These are phyloP conservation scores for Drosophila lacteicornis DNA, from an alignment of 1,140 invertebrate species.

Conservation along the genomic window DNA sequence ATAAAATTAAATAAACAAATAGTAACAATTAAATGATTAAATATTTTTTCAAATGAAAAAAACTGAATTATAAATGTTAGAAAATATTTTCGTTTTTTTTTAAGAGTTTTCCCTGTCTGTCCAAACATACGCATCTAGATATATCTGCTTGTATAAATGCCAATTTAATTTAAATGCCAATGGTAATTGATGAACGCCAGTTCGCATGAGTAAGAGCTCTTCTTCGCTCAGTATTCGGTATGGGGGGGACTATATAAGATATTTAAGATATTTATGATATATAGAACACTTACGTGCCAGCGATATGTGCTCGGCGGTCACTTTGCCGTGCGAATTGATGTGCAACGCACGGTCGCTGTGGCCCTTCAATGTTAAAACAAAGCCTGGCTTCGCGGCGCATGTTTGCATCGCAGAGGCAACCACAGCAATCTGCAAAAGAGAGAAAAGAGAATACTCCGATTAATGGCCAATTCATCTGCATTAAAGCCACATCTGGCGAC, in stretches of 20 bases:
- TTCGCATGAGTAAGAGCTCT: conserved; percentile 34
- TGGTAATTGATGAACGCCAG: conserved; percentile 60
- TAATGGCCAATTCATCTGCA: conserved; percentile 53
- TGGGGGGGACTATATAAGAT: neutral
- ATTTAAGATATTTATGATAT: conserved; percentile 3
- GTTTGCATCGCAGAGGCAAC: conserved; percentile 75
- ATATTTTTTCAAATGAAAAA: no score
- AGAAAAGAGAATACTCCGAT: conserved; percentile 22
- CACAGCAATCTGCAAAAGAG: conserved; percentile 61
- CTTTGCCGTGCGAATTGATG: conserved; percentile 76
- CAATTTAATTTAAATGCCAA: conserved; percentile 80
- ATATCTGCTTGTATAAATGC: conserved; percentile 56
- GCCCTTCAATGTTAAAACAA: conserved; percentile 70
- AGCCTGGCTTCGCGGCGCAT: conserved; percentile 77
- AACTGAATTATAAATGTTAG: no score
- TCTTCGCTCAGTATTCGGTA: neutral
- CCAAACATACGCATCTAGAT: conserved; percentile 7
- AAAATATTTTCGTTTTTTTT: neutral
- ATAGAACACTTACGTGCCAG: conserved; percentile 78
- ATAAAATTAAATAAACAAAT: no score
- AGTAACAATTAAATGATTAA: no score
- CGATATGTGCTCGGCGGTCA: conserved; percentile 74
- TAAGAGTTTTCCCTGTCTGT: neutral
- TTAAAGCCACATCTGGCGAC: conserved; percentile 46
- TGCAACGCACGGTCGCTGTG: conserved; percentile 73